Conservation (phyloP, 2,113 vertebrate species). For the Macroglossus sobrinus region DNA sequence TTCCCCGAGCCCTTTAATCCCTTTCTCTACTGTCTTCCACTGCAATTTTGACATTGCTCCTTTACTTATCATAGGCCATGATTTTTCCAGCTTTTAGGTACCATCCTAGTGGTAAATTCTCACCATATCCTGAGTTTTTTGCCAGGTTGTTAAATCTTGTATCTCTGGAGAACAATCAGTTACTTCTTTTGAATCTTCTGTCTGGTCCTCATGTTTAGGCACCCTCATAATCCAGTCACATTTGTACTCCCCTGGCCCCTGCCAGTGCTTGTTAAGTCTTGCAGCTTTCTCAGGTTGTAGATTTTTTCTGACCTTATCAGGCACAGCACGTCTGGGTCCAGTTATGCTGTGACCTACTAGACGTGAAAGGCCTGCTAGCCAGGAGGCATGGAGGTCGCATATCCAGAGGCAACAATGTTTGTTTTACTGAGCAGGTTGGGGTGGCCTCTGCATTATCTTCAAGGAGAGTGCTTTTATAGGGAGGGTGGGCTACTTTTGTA, state of each 20-base stretch:
- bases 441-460: background rate
- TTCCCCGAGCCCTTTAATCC: background rate
- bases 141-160: background rate
- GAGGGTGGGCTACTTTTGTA: background rate
- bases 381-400: background rate
- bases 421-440: background rate
- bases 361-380: background rate
- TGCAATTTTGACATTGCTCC: background rate
- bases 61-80: background rate
- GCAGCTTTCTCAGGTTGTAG: background rate
- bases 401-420: background rate
- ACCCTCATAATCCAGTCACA: background rate
- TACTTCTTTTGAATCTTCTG: background rate
- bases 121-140: background rate
- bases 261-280: background rate
- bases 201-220: background rate
- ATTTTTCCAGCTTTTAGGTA: background rate
- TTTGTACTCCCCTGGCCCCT: background rate
- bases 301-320: background rate
- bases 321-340: background rate
- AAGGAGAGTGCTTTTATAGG: background rate
- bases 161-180: background rate
- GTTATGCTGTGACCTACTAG: background rate
- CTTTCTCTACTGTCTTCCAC: background rate
- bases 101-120: background rate